Evolutionary conservation across 2,888 invertebrate species (phyloP).

Genomic region (Zygogramma bicolorata): DNA sequence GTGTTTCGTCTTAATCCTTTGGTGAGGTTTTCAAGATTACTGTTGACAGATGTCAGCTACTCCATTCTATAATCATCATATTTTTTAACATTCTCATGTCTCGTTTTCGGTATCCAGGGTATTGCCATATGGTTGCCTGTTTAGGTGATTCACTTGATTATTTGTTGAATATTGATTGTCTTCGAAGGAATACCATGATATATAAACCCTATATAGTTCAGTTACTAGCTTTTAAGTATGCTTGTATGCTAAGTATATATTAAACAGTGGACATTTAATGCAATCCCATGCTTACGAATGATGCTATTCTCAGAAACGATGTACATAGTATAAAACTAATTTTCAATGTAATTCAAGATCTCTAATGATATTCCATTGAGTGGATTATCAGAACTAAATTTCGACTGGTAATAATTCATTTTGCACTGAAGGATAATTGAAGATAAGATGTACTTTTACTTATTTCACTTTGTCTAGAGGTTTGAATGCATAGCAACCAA

Average conservation of each 20-base stretch:
- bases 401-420: not conserved
- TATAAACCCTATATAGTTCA: not conserved
- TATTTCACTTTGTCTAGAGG: too few species aligned
- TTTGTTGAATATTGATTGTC: not conserved
- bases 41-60: too few species aligned
- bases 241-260: not conserved
- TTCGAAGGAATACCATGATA: not conserved
- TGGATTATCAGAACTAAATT: not conserved
- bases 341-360: not conserved
- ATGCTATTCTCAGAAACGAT: not conserved
- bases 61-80: slow-evolving; percentile 13
- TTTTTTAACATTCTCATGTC: slow-evolving; percentile 23
- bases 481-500: too few species aligned
- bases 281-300: not conserved
- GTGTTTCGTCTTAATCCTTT: too few species aligned
- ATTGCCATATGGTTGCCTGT: slow-evolving; percentile 5
- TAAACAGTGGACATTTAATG: not conserved
- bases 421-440: not conserved
- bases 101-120: slow-evolving; percentile 32
- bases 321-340: slow-evolving; percentile 1
- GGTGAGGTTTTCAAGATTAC: too few species aligned
- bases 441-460: not conserved
- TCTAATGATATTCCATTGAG: not conserved
- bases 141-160: not conserved
- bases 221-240: not conserved